Conservation (phyloP, 2,113 vertebrate species). For the Engraulis encrasicolus region DNA sequence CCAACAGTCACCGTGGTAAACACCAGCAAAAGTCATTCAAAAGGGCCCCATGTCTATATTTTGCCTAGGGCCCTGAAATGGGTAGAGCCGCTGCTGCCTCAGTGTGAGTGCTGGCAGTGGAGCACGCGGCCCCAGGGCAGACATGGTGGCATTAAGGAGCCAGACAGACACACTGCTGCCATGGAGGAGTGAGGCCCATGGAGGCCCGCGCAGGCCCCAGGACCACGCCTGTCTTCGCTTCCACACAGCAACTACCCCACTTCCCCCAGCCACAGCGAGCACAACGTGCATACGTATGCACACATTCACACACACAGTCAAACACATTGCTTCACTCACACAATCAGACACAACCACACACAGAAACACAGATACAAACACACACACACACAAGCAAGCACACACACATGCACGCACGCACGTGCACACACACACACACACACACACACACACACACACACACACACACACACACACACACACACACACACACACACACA, state of each 20-base stretch:
- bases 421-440: neutral
- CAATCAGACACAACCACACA: neutral
- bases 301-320: neutral
- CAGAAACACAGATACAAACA: neutral
- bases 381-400: neutral
- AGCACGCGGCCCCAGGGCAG: slow-evolving; percentile 27
- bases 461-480: neutral
- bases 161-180: slow-evolving; percentile 36
- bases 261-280: slow-evolving; percentile 38
- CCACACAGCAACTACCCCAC: slow-evolving; percentile 53
- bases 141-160: slow-evolving; percentile 41
- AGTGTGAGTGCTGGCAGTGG: neutral
- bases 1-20: no score
- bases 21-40: no score
- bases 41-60: no score
- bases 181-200: slow-evolving; percentile 57
- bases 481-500: neutral
- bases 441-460: neutral
- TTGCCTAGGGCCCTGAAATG: no score
- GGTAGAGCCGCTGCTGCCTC: no score
- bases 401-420: neutral
- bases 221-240: slow-evolving; percentile 54
- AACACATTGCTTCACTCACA: neutral
- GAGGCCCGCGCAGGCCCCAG: slow-evolving; percentile 62
- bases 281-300: neutral